Percentiles rank a stretch among this genome's conserved stretches.
Conservation (phyloP, 2,797 vertebrate genomes). For the Falco peregrinus region DNA sequence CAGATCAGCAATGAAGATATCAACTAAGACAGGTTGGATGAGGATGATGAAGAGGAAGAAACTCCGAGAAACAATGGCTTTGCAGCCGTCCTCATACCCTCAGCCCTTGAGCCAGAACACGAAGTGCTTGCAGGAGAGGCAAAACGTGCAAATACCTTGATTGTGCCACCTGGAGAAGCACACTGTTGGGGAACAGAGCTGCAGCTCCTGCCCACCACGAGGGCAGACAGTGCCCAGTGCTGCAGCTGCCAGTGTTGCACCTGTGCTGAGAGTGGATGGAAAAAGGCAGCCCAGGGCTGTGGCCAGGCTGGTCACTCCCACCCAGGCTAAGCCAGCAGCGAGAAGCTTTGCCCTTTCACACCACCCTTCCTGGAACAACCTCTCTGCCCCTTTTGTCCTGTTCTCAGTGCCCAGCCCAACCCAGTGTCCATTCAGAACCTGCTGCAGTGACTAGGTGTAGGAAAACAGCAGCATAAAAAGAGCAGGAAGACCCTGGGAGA, state of each 20-base stretch:
- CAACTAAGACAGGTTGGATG: neutral
- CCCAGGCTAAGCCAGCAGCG: rapidly evolving
- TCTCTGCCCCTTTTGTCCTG: neutral
- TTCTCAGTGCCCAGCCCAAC: neutral
- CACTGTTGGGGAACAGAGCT: rapidly evolving
- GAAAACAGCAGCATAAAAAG: neutral
- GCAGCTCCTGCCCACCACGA: neutral
- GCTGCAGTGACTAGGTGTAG: neutral
- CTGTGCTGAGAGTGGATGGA: neutral
- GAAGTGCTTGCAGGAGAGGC: neutral
- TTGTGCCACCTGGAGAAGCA: neutral
- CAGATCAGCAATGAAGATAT: neutral
- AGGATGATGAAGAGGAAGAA: neutral
- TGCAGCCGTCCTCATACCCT: neutral
- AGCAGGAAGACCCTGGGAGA: neutral
- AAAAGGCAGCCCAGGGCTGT: neutral
- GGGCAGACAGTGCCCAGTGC: neutral
- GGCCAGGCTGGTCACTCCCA: neutral
- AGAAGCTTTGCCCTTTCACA: neutral
- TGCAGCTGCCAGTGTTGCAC: neutral
- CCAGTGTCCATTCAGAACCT: neutral
- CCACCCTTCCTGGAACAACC: neutral
- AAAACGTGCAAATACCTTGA: neutral
- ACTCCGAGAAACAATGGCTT: neutral
- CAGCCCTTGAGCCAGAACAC: neutral